These are phyloP conservation scores for Otolemur crassicaudatus DNA, from an alignment of 2,797 vertebrate genomes.

Conservation along the genomic window DNA sequence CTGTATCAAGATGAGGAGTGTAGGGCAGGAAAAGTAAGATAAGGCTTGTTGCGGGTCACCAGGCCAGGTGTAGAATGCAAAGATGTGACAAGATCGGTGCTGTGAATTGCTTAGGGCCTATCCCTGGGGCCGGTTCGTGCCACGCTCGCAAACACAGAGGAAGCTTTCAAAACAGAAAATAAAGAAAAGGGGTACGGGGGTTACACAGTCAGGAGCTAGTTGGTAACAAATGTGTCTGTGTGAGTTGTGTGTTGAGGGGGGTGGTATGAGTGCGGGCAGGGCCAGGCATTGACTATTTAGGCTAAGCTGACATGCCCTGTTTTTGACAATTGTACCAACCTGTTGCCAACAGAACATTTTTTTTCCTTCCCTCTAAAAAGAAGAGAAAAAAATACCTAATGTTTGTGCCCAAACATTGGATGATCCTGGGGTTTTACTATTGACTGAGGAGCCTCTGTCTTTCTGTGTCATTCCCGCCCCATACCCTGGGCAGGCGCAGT, in stretches of 20 bases:
- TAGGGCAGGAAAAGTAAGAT: neutral
- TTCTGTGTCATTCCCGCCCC: neutral
- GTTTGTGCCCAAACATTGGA: neutral
- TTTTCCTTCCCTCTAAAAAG: neutral
- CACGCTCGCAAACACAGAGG: neutral
- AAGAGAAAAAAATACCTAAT: neutral
- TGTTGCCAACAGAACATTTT: conserved; percentile 7
- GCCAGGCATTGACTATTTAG: neutral
- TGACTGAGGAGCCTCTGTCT: neutral
- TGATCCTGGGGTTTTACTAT: neutral
- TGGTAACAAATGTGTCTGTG: neutral
- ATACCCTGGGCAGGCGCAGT: neutral
- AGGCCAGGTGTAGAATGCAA: neutral
- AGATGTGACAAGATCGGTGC: neutral
- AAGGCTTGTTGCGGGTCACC: neutral
- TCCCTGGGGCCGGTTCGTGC: neutral
- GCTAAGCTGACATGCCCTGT: neutral
- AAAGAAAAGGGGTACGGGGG: neutral
- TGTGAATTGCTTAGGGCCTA: neutral
- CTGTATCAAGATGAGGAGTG: neutral
- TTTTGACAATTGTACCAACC: conserved; percentile 8
- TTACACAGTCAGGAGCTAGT: neutral
- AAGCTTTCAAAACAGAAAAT: neutral
- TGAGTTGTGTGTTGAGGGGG: neutral
- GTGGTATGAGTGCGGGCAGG: neutral